A percentile compares a stretch with the other conserved stretches of the same genome.
These are phyloP conservation scores for Ctenopoma kingsleyae DNA, from an alignment of 2,797 vertebrate species.

Conservation along the genomic window DNA sequence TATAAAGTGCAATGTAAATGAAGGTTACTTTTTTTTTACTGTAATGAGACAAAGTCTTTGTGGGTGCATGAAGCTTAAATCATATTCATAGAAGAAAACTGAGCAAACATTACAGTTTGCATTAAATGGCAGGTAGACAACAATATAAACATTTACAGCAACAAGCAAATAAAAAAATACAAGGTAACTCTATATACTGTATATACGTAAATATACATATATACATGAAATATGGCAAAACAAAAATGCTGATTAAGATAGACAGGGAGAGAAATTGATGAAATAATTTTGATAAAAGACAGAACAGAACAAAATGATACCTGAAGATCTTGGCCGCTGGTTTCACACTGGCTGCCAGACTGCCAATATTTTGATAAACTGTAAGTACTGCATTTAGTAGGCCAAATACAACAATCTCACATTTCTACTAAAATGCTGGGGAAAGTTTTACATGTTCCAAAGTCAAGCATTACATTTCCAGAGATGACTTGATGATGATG, in stretches of 20 bases:
- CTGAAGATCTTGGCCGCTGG: conserved; percentile 42
- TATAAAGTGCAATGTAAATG: too few species aligned
- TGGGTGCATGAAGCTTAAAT: too few species aligned
- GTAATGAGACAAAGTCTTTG: too few species aligned
- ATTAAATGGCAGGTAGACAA: too few species aligned
- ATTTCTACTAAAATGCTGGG: conserved; percentile 13
- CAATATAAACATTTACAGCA: too few species aligned
- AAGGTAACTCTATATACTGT: too few species aligned
- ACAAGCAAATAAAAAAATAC: too few species aligned
- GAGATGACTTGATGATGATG: background rate
- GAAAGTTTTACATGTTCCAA: conserved; percentile 21
- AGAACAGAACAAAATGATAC: conserved; percentile 21
- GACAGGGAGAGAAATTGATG: conserved; percentile 1
- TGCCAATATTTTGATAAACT: conserved; percentile 41
- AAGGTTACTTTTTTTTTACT: too few species aligned
- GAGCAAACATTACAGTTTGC: too few species aligned
- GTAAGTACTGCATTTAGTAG: background rate
- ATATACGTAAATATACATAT: too few species aligned
- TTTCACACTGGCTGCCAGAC: conserved; percentile 39
- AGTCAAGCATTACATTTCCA: conserved; percentile 18
- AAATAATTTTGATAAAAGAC: conserved; percentile 13
- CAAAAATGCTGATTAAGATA: background rate
- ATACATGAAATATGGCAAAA: too few species aligned
- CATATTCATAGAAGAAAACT: too few species aligned
- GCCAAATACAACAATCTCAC: conserved; percentile 48